Percentiles rank a stretch among this genome's conserved stretches.
phyloP scores from a whole-genome alignment of 2,888 invertebrate species.

The Dicyrtoma fusca region DNA sequence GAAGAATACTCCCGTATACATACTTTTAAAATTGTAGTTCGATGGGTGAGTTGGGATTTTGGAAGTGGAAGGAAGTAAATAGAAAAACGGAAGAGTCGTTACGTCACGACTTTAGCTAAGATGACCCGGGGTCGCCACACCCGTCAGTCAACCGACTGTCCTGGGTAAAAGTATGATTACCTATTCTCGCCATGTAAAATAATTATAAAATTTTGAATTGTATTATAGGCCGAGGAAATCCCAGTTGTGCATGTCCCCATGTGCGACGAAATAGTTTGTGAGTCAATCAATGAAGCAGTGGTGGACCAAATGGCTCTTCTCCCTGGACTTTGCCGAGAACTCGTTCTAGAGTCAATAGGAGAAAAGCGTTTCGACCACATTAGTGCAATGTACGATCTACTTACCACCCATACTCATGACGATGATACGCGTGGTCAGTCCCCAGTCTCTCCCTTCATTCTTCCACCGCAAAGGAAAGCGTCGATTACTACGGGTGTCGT shows the following conservation, averaged over 20 bases:
- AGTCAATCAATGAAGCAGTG: slow-evolving; percentile 70
- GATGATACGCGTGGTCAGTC: slow-evolving; percentile 51
- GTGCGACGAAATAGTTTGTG: slow-evolving; percentile 57
- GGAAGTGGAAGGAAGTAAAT: too few relatives aligned
- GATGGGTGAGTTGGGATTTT: too few relatives aligned
- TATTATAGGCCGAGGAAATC: slow-evolving; percentile 4
- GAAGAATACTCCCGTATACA: too few relatives aligned
- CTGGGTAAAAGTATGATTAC: too few relatives aligned
- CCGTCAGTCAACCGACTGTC: too few relatives aligned
- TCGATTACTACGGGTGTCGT: slow-evolving; percentile 57
- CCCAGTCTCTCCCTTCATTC: slow-evolving; percentile 42
- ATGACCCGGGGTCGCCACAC: too few relatives aligned
- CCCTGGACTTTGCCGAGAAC: slow-evolving; percentile 74
- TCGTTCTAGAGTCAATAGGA: slow-evolving; percentile 78
- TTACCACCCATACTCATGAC: slow-evolving; percentile 71
- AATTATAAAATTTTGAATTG: too few relatives aligned
- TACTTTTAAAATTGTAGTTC: too few relatives aligned
- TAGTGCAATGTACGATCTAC: slow-evolving; percentile 88
- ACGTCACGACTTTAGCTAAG: too few relatives aligned
- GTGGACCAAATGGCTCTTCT: slow-evolving; percentile 80
- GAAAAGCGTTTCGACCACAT: slow-evolving; percentile 88
- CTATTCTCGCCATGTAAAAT: too few relatives aligned
- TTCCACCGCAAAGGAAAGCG: slow-evolving; percentile 54
- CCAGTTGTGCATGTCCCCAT: background rate
- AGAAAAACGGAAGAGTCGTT: too few relatives aligned